Percentiles rank a stretch among this genome's conserved stretches.
phyloP scores from a whole-genome alignment of 1,140 invertebrate species.

The Micrasema minimum region DNA sequence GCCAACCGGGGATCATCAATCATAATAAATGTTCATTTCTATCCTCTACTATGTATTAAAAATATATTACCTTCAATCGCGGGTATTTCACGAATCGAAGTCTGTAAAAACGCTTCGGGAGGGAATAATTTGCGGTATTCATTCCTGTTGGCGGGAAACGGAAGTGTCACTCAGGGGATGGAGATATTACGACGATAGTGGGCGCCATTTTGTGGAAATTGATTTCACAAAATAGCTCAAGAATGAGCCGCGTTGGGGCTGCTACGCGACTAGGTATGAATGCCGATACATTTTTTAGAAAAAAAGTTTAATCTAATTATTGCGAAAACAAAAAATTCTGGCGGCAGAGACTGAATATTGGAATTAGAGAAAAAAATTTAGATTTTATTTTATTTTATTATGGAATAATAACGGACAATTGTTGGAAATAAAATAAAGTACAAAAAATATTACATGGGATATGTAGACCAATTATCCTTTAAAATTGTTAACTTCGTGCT shows the following conservation, averaged over 20 bases:
- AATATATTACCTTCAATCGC: conserved; percentile 28
- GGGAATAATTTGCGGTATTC: conserved; percentile 22
- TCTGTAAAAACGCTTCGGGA: conserved; percentile 5
- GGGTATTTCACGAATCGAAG: not conserved
- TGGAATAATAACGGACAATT: too few relatives aligned
- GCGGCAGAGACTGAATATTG: too few relatives aligned
- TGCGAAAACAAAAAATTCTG: too few relatives aligned
- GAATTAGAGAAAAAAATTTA: too few relatives aligned
- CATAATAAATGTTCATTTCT: conserved; percentile 17
- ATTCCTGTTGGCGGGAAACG: conserved; percentile 21
- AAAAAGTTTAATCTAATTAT: too few relatives aligned
- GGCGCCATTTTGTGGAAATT: conserved; percentile 22
- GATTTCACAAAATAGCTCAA: conserved; percentile 1
- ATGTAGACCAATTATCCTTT: too few relatives aligned
- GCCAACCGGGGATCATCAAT: conserved; percentile 15
- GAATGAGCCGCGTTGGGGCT: too few relatives aligned
- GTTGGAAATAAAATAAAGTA: too few relatives aligned
- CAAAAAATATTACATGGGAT: too few relatives aligned
- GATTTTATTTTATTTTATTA: too few relatives aligned
- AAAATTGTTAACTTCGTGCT: too few relatives aligned
- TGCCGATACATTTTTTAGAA: too few relatives aligned
- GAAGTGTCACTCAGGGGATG: conserved; percentile 22
- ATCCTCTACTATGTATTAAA: conserved; percentile 2
- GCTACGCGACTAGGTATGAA: not conserved
- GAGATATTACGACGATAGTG: conserved; percentile 1